A percentile compares a stretch with the other conserved stretches of the same genome.
Conservation (phyloP, 1,140 invertebrate genomes). For the Drosophila novamexicana region DNA sequence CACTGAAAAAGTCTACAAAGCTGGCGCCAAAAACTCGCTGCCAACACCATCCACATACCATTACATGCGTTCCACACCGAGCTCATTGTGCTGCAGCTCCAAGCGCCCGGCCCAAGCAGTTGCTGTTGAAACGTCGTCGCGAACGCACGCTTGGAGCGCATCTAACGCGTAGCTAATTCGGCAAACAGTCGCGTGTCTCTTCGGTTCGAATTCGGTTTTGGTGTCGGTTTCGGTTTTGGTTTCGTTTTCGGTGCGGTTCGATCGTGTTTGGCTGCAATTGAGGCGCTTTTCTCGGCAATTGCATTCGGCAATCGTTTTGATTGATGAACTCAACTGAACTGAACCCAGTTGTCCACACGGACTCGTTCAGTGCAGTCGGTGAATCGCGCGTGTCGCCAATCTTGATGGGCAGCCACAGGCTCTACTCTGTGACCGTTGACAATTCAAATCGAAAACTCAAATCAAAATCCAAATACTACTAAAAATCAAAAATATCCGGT, state of each 20-base stretch:
- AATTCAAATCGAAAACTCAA: constrained; percentile 18
- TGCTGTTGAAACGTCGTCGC: constrained; percentile 68
- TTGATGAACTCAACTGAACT: constrained; percentile 58
- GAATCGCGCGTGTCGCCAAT: constrained; percentile 17
- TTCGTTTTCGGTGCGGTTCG: constrained; percentile 36
- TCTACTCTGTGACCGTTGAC: constrained; percentile 5
- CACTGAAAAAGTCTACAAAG: constrained; percentile 59
- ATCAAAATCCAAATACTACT: constrained; percentile 6
- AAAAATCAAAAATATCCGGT: constrained; percentile 15
- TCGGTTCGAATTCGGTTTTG: constrained; percentile 24
- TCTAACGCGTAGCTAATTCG: constrained; percentile 13
- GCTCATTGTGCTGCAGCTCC: constrained; percentile 51
- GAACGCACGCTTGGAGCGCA: constrained; percentile 57
- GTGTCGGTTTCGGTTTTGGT: constrained; percentile 47
- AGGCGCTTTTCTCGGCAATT: constrained; percentile 57
- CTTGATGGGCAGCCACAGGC: neutral
- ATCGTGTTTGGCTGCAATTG: constrained; percentile 57
- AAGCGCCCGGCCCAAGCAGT: constrained; percentile 47
- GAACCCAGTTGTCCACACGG: constrained; percentile 52
- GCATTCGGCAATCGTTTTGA: constrained; percentile 62
- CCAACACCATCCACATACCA: constrained; percentile 55
- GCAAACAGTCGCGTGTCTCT: constrained; percentile 9
- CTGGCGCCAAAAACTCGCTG: constrained; percentile 66
- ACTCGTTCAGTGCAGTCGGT: constrained; percentile 65
- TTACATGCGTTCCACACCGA: constrained; percentile 52